Evolutionary conservation across 1,140 invertebrate species (phyloP), one percentile per base, ranked within the genome.

Genomic region (Phymastichus coffea): DNA sequence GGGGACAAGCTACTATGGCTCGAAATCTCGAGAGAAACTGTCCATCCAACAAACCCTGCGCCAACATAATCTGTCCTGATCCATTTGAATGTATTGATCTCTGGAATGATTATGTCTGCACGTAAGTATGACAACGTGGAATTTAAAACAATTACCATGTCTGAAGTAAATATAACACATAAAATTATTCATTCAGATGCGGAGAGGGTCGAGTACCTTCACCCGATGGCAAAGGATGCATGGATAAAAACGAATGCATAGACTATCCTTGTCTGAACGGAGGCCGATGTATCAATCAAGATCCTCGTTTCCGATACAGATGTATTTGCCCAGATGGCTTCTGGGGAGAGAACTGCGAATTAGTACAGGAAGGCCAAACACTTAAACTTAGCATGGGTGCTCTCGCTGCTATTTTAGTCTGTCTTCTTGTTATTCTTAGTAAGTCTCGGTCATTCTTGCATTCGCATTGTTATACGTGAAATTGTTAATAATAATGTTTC

Each of bases 91-190:
- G 97, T 79, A 90, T 95, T 26, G 95, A 98, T 79, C 85, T 97
- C 0, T 99, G 95, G 95, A 94, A 93, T 78, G 89, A 93, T 79
- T 94, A 94, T 69, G 95, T 97, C 70, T 99, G 95, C 93, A 95
- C 93, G 95, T 98, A 82, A 89, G 92, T 72, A 58, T 69, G 43
- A 46, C 4, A 6, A 12, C 23, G 37, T 48, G 0, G 12, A 20
- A 55, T 43, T 14, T 0, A 55, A 55, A 44, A 33, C 28, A 20
- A 17, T 15, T 33, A 7, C 28, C 12, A 33, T 33, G 28, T 33
- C 12, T 12, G 28, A 33, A 33, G 12, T 33, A 7, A 6, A 33
- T 7, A 33, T 33, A 12, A 6, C 12, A 33, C 6, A 33, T 46
- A 35, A 12, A 37, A 47, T 15, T 22, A n/a, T n/a, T 37, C 10